phyloP scores from a whole-genome alignment of 2,113 vertebrate genomes.

The Mormyrus iriodes region DNA sequence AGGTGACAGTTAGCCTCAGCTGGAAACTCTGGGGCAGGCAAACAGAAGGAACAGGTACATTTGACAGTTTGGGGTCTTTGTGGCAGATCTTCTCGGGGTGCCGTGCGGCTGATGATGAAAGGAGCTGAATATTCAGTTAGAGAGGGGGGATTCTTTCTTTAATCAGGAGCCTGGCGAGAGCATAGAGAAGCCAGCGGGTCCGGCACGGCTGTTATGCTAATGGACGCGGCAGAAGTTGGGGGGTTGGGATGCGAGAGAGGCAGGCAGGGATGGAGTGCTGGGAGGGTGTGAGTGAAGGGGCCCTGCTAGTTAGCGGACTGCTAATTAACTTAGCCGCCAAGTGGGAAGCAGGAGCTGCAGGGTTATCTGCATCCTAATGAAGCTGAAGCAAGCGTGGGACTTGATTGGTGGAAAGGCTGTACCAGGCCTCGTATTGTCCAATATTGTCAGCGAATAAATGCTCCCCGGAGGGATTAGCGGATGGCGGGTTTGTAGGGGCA shows the following conservation, averaged over 20 bases:
- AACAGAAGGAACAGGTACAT: slow-evolving; percentile 54
- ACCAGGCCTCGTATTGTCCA: not conserved
- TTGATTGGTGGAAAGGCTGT: not conserved
- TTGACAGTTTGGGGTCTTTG: slow-evolving; percentile 55
- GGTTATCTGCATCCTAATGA: slow-evolving; percentile 63
- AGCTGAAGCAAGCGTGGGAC: slow-evolving; percentile 1
- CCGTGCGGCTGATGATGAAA: slow-evolving; percentile 57
- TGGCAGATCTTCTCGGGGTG: slow-evolving; percentile 50
- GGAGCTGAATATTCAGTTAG: slow-evolving; percentile 45
- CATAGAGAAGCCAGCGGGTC: slow-evolving; percentile 49
- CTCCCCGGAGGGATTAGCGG: not conserved
- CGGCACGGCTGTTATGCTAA: slow-evolving; percentile 64
- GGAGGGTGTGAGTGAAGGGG: slow-evolving; percentile 55
- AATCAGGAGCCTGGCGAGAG: slow-evolving; percentile 62
- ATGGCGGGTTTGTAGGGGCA: not conserved
- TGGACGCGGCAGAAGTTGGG: slow-evolving; percentile 51
- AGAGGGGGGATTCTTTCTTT: slow-evolving; percentile 59
- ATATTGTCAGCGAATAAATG: not conserved
- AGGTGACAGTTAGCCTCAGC: slow-evolving; percentile 51
- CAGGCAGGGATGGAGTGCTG: not conserved
- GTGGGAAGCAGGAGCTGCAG: slow-evolving; percentile 30
- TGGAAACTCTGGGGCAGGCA: slow-evolving; percentile 17
- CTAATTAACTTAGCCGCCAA: slow-evolving; percentile 64
- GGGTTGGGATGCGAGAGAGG: not conserved
- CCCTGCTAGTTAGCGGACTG: slow-evolving; percentile 62